These are phyloP conservation scores for Microcebus jonahi DNA, from an alignment of 2,113 vertebrate species.

Conservation along the genomic window DNA sequence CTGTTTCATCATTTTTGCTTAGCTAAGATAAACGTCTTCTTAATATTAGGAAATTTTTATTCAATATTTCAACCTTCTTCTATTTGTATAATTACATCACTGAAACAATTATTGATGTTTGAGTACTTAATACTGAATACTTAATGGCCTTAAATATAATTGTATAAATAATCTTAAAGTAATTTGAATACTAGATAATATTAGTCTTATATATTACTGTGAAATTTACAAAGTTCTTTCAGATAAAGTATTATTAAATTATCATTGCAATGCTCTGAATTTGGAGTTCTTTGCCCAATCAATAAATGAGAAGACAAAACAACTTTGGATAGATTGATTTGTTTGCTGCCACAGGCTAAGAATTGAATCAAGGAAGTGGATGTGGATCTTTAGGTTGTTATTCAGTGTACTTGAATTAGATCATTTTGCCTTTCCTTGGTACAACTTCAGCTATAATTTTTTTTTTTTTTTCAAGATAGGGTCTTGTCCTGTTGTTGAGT, in stretches of 20 bases:
- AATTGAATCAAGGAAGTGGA: neutral
- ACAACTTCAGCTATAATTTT: neutral
- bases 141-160: neutral
- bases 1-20: neutral
- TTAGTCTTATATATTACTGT: neutral
- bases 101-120: neutral
- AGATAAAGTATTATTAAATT: neutral
- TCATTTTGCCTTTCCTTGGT: neutral
- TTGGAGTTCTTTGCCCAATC: neutral
- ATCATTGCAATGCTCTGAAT: neutral
- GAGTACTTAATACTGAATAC: neutral
- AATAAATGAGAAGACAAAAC: neutral
- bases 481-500: too few relatives aligned
- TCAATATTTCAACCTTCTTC: neutral
- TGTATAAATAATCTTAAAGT: neutral
- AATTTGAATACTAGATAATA: neutral
- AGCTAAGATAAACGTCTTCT: neutral
- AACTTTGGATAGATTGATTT: neutral
- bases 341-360: neutral
- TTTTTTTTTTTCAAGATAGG: too few relatives aligned
- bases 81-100: neutral
- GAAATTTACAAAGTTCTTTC: neutral
- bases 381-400: neutral
- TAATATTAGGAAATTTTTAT: neutral
- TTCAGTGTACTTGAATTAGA: neutral